Percentiles rank a stretch among this genome's conserved stretches.
Conservation (phyloP, 2,113 vertebrate genomes). For the Oostethus manadensis region DNA sequence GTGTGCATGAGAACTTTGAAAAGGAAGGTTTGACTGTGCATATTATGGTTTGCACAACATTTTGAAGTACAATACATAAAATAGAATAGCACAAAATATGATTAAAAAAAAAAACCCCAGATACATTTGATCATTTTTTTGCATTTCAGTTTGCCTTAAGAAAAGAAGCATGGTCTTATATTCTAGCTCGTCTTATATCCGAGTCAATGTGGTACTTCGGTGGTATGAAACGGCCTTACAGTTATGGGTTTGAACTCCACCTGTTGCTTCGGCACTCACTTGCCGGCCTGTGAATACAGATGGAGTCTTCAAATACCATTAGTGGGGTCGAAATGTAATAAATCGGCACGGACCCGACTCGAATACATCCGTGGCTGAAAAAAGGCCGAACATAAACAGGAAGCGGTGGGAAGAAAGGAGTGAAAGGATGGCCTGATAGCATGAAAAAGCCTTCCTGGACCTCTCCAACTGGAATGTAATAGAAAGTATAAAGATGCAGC, state of each 20-base stretch:
- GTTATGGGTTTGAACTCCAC: not conserved
- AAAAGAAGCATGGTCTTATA: no score
- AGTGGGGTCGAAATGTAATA: not conserved
- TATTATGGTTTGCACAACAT: no score
- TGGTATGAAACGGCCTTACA: not conserved
- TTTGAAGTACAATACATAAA: no score
- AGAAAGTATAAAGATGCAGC: slow-evolving; percentile 46
- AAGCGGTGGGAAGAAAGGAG: slow-evolving; percentile 19
- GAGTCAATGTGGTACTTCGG: not conserved
- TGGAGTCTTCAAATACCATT: not conserved
- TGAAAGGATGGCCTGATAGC: slow-evolving; percentile 30
- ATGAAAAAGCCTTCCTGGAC: slow-evolving; percentile 18
- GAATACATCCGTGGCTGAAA: not conserved
- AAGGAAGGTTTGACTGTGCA: no score
- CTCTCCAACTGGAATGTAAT: slow-evolving; percentile 28
- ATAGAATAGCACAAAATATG: no score
- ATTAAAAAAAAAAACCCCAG: no score
- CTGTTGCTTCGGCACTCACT: not conserved
- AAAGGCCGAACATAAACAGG: slow-evolving; percentile 21
- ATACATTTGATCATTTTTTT: no score
- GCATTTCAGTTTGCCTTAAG: no score
- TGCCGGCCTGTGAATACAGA: not conserved
- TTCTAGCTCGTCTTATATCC: not conserved
- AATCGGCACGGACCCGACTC: not conserved
- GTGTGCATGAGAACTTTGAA: no score